Percentiles rank a stretch among this genome's conserved stretches.
Evolutionary conservation across 2,113 vertebrate genomes (phyloP).

Genomic region (Oreamnos americanus): DNA sequence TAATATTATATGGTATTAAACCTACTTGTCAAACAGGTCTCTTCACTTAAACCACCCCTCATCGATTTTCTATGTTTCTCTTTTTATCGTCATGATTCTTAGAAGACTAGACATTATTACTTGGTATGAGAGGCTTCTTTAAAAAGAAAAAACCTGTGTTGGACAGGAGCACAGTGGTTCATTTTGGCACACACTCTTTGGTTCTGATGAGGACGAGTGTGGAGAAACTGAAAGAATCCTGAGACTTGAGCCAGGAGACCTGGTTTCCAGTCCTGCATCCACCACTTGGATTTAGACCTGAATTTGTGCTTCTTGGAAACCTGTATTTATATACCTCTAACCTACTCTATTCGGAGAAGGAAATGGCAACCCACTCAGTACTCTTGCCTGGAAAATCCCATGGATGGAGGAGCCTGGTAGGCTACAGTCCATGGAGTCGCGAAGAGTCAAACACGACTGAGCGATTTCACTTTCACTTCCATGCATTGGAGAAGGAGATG

Average conservation of each 20-base stretch:
- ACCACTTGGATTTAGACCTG: background rate
- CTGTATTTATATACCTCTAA: background rate
- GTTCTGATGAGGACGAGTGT: background rate
- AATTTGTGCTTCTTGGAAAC: conserved; percentile 9
- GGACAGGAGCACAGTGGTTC: background rate
- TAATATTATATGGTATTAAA: conserved; percentile 32
- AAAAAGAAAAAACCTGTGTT: background rate
- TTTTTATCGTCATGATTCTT: background rate
- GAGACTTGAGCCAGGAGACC: background rate
- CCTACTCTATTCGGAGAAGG: background rate
- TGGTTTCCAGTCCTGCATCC: background rate
- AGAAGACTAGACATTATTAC: background rate
- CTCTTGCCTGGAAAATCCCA: too few relatives aligned
- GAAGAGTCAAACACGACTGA: too few relatives aligned
- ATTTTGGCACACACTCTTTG: background rate
- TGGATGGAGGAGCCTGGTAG: too few relatives aligned
- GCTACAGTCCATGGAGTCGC: too few relatives aligned
- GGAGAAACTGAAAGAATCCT: background rate
- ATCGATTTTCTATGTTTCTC: background rate
- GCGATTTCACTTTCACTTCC: too few relatives aligned
- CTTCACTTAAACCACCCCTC: background rate
- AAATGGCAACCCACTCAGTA: too few relatives aligned
- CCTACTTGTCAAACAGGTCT: background rate
- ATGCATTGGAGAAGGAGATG: too few relatives aligned
- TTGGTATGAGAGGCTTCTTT: background rate